Evolutionary conservation across 2,797 vertebrate genomes (phyloP), one percentile per base, ranked within the genome.

Genomic region (Enteromius trimaculatus): DNA sequence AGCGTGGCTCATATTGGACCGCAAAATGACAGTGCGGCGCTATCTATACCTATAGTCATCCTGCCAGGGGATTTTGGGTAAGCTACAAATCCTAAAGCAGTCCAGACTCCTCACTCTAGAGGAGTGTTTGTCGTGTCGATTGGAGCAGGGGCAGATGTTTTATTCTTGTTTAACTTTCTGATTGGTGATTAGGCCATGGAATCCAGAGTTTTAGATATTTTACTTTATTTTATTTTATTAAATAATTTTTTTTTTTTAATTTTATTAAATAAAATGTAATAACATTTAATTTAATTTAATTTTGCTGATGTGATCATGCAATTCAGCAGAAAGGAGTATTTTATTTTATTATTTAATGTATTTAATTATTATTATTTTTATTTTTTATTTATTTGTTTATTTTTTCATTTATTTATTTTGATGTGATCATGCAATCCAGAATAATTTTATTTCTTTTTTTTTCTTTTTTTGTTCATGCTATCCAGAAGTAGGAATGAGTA

Each of bases 1-100:
- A 95, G 93, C 94, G 89, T 91, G 92, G 89, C 91, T 94, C 93
- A 94, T 94, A 94, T 95, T 94, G 94, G 93, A 94, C 92, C 92
- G 84, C 74, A 91, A 91, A 93, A 90, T 90, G 91, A 94, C 89
- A 93, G 91, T 86, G 83, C 88, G 71, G 90, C 90, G 91, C 92
- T 94, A 95, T 94, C 94, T 94, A 88, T 92, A 94, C 93, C 93
- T 94, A 93, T 95, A 94, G 92, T 93, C 90, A 87, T 91, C 91
- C 93, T 91, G 86, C 86, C 75, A 82, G 91, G 93, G 91, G 93
- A 93, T 93, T 94, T 93, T 91, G 91, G 87, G 90, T 93, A 92
- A 95, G 93, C 93, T 91, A 92, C 92, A 94, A 94, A 95, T 94
- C 93, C 93, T 80, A 89, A 70, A 88, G 90, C 85, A 91, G 91